Conservation (phyloP, 2,888 invertebrate genomes). For the Hoplodrina ambigua region DNA sequence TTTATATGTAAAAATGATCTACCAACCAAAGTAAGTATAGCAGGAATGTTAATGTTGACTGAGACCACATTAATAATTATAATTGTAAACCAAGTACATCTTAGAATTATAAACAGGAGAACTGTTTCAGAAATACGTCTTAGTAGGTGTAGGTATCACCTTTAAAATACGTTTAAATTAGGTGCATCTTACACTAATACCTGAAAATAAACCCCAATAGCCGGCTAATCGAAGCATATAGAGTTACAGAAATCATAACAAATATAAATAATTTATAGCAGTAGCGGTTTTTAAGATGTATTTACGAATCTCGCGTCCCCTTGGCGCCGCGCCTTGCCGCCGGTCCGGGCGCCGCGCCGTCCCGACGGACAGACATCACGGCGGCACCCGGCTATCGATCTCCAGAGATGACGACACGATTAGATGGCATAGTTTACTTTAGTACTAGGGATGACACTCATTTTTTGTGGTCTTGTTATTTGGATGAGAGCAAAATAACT, state of each 20-base stretch:
- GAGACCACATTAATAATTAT: no score
- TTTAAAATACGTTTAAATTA: no score
- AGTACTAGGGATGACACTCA: slow-evolving; percentile 28
- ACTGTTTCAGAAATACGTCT: no score
- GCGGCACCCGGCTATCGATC: slow-evolving; percentile 81
- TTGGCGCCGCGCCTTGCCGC: slow-evolving; percentile 76
- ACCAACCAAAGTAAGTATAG: neutral
- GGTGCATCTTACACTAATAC: neutral
- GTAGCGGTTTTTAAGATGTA: slow-evolving; percentile 76
- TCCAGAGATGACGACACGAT: slow-evolving; percentile 71
- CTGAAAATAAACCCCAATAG: slow-evolving; percentile 9
- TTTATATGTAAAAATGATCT: neutral
- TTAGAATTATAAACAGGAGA: no score
- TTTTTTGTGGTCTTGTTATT: slow-evolving; percentile 10
- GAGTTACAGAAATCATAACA: slow-evolving; percentile 62
- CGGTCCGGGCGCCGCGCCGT: slow-evolving; percentile 81
- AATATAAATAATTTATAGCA: slow-evolving; percentile 73
- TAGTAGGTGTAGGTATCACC: no score
- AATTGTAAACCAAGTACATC: no score
- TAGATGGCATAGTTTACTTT: slow-evolving; percentile 51
- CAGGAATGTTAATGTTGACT: neutral
- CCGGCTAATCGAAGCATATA: slow-evolving; percentile 45
- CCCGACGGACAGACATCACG: slow-evolving; percentile 85
- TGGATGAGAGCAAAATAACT: neutral
- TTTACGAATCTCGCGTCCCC: slow-evolving; percentile 77